A percentile compares a stretch with the other conserved stretches of the same genome.
phyloP scores from a whole-genome alignment of 2,888 invertebrate species.

The Zootermopsis nevadensis region DNA sequence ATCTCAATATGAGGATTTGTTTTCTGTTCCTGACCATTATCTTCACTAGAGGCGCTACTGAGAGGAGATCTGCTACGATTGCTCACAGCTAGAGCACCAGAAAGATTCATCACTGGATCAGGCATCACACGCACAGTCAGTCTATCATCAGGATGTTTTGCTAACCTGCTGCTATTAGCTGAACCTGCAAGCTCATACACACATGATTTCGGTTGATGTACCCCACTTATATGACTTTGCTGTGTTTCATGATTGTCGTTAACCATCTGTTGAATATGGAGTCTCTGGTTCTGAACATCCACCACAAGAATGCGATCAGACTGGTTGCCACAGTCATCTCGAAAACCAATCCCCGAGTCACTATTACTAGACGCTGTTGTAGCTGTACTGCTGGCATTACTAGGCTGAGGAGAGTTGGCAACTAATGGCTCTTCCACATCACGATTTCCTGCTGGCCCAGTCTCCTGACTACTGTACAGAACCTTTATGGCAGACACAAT shows the following conservation, averaged over 20 bases:
- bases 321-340: slow-evolving; percentile 87
- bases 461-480: slow-evolving; percentile 61
- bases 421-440: slow-evolving; percentile 60
- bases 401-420: slow-evolving; percentile 86
- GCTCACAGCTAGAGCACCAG: slow-evolving; percentile 48
- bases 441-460: slow-evolving; percentile 54
- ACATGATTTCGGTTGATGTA: slow-evolving; percentile 42
- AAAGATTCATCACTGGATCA: slow-evolving; percentile 63
- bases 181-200: slow-evolving; percentile 40
- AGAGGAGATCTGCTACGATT: slow-evolving; percentile 57
- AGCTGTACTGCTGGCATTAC: slow-evolving; percentile 81
- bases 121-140: slow-evolving; percentile 77
- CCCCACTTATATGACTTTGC: slow-evolving; percentile 43
- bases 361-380: slow-evolving; percentile 91
- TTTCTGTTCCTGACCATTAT: slow-evolving; percentile 43
- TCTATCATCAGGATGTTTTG: slow-evolving; percentile 26
- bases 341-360: slow-evolving; percentile 94
- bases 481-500: slow-evolving; percentile 70
- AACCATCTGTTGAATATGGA: slow-evolving; percentile 57
- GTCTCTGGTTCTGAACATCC: slow-evolving; percentile 56
- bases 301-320: slow-evolving; percentile 69
- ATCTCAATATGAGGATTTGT: slow-evolving; percentile 29
- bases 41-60: slow-evolving; percentile 57
- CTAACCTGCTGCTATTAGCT: slow-evolving; percentile 17
- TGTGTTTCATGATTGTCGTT: slow-evolving; percentile 49